These are phyloP conservation scores for Montipora foliosa DNA, from an alignment of 64 coral and sea anemone species.

Conservation along the genomic window DNA sequence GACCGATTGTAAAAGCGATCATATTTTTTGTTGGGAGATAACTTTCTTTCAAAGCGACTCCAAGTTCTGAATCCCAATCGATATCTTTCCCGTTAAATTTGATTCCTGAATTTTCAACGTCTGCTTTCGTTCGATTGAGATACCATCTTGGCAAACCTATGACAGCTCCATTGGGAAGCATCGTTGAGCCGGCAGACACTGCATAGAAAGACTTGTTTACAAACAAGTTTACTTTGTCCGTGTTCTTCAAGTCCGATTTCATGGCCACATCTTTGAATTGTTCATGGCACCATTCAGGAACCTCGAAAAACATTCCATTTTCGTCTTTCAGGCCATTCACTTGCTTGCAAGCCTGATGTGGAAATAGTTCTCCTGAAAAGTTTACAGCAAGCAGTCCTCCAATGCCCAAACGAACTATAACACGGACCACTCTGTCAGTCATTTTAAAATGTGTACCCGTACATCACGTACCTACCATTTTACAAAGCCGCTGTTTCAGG, in stretches of 20 bases:
- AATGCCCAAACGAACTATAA: constrained; percentile 55
- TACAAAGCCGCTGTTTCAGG: too few relatives aligned
- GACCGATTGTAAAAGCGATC: constrained; percentile 86
- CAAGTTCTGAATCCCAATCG: constrained; percentile 84
- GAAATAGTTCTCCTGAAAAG: constrained; percentile 56
- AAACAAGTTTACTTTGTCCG: constrained; percentile 83
- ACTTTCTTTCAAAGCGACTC: constrained; percentile 54
- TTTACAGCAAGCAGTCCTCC: constrained; percentile 65
- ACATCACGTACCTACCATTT: too few relatives aligned
- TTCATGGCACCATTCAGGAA: constrained; percentile 53
- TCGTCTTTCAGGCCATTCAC: constrained; percentile 38
- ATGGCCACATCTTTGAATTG: constrained; percentile 67
- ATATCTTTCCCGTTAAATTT: constrained; percentile 72
- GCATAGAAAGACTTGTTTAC: constrained; percentile 74
- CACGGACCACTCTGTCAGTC: neutral
- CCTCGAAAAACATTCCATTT: neutral
- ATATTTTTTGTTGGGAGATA: constrained; percentile 79
- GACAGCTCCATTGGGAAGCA: constrained; percentile 81
- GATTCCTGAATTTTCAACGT: constrained; percentile 77
- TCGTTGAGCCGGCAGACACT: constrained; percentile 83
- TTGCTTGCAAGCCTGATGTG: constrained; percentile 35
- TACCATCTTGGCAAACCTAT: constrained; percentile 89
- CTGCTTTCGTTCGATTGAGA: constrained; percentile 75
- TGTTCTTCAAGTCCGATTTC: constrained; percentile 46
- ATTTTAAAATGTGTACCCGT: neutral